Evolutionary conservation across 2,888 invertebrate genomes (phyloP), one percentile per base, ranked within the genome.

Genomic region (Lasioglossum vierecki): DNA sequence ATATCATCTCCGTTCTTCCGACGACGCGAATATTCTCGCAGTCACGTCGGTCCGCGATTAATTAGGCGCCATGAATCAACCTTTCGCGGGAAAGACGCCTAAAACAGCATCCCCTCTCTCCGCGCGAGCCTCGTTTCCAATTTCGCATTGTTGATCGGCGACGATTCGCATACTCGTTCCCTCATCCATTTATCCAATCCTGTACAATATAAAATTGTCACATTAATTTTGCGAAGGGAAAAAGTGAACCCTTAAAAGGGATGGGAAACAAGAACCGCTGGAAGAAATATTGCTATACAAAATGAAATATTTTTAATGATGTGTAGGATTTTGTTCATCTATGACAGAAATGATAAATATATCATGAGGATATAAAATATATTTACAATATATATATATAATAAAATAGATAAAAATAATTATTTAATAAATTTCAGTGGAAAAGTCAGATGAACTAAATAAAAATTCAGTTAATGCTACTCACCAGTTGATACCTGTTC

Each of bases 21-120:
- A 74, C 76, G 44, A 49, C 76, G 49, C 68, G 76, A 76, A 49
- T 76, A 76, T 76, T 76, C 76, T 68, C 46, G 68, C 66, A 66
- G 76, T 18, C 46, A 9, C 35, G 72, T 72, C 72, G 46, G 30
- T 60, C 41, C 63, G 39, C 73, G 73, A 79, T 74, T 75, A 80
- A 80, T 70, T 68, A 49, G 53, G 30, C 49, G 30, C 22, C 41
- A 68, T 49, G 68, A 73, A 74, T 79, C 79, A 63, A 63, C 63
- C 63, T 30, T 63, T n/a, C 35, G 79, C 44, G 22, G 9, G 13
- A 11, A 35, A 53, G 35, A 53, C 70, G 41, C 41, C 41, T 70
- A 35, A 63, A 63, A 35, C 60, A 60, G 26, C 26, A 60, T 13
- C 60, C 26, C 30, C 15, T 35, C 35, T 4, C 35, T 4, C 39